phyloP scores from a whole-genome alignment of 2,113 vertebrate species.

The Passer domesticus region DNA sequence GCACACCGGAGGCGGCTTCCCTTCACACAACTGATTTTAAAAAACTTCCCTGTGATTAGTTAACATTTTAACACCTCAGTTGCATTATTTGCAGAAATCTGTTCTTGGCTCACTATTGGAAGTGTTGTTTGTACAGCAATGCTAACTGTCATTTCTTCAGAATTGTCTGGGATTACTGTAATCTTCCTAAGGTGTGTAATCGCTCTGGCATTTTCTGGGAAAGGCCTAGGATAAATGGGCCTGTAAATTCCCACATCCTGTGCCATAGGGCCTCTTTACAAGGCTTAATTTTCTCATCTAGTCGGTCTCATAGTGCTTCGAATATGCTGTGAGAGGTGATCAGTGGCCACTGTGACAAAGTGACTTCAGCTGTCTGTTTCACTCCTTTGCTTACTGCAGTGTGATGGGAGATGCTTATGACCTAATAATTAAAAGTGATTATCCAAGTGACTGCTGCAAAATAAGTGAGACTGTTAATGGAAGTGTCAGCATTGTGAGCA shows the following conservation, averaged over 20 bases:
- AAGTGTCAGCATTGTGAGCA: background rate
- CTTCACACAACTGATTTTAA: background rate
- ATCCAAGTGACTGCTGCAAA: background rate
- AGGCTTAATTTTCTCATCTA: background rate
- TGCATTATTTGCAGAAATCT: background rate
- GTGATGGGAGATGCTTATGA: background rate
- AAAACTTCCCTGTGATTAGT: background rate
- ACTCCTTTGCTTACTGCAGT: background rate
- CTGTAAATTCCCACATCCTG: background rate
- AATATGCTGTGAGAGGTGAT: background rate
- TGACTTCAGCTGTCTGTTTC: background rate
- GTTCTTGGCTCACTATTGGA: background rate
- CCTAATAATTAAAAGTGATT: background rate
- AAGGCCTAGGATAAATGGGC: background rate
- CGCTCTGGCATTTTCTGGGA: background rate
- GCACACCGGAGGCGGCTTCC: background rate
- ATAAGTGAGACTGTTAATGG: background rate
- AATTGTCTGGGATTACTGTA: background rate
- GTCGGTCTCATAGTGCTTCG: background rate
- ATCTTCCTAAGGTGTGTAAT: background rate
- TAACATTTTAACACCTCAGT: background rate
- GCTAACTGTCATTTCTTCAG: background rate
- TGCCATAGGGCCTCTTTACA: background rate
- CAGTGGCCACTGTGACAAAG: background rate
- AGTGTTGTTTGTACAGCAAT: background rate